phyloP scores from a whole-genome alignment of 2,888 invertebrate genomes.

The Didymodactylos carnosus region DNA sequence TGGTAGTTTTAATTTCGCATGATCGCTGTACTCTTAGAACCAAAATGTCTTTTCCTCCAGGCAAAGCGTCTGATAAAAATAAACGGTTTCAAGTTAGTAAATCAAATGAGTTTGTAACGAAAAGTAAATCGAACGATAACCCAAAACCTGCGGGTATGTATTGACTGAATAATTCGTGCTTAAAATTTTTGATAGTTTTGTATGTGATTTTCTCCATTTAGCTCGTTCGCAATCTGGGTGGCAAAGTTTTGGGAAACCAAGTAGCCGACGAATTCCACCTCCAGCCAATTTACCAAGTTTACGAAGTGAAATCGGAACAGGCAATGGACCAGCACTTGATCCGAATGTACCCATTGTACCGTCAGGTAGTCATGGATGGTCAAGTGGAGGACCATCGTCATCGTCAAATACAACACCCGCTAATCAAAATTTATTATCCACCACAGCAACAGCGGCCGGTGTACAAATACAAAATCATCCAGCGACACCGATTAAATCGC shows the following conservation, averaged over 20 bases:
- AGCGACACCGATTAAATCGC: background rate
- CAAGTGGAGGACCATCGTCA: background rate
- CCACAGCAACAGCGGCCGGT: background rate
- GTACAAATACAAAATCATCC: background rate
- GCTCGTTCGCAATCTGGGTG: constrained; percentile 91
- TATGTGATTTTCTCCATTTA: constrained; percentile 19
- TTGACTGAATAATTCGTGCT: background rate
- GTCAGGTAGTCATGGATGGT: background rate
- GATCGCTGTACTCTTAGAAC: background rate
- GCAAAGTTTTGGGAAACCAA: constrained; percentile 98
- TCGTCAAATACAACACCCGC: background rate
- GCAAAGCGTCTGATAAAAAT: background rate
- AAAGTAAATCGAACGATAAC: background rate
- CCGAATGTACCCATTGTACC: background rate
- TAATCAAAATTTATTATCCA: background rate
- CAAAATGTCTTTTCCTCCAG: background rate
- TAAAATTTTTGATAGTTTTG: background rate
- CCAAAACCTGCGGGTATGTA: background rate
- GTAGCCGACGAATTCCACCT: constrained; percentile 73
- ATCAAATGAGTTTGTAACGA: background rate
- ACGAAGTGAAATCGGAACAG: constrained; percentile 69
- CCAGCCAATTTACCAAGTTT: constrained; percentile 95
- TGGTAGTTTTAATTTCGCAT: no score
- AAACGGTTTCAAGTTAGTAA: background rate
- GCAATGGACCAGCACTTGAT: constrained; percentile 45